phyloP scores from a whole-genome alignment of 2,113 vertebrate genomes.

The Dolichotis patagonum region DNA sequence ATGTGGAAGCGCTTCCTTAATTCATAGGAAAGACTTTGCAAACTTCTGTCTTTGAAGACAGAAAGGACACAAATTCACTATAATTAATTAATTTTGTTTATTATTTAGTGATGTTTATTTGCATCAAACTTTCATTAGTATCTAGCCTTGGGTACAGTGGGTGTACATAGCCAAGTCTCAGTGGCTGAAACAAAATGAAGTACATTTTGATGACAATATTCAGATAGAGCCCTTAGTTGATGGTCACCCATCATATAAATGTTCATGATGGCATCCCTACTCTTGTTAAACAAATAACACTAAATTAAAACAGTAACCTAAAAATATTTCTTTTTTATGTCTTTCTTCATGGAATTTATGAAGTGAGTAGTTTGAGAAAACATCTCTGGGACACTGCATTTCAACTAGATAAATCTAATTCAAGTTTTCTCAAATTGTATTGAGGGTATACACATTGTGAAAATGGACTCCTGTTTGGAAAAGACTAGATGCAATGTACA shows the following conservation, averaged over 20 bases:
- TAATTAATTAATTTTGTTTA: not conserved
- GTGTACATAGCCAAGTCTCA: not conserved
- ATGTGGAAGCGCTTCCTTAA: not conserved
- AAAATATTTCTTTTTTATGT: too few relatives aligned
- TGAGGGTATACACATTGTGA: not conserved
- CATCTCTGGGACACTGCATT: not conserved
- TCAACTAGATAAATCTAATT: not conserved
- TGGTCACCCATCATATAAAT: too few relatives aligned
- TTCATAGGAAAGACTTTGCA: not conserved
- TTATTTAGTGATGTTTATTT: not conserved
- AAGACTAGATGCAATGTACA: not conserved
- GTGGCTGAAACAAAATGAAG: not conserved
- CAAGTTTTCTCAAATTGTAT: not conserved
- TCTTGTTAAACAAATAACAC: not conserved
- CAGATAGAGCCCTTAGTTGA: not conserved
- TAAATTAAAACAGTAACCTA: not conserved
- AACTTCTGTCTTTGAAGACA: not conserved
- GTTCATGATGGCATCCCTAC: not conserved
- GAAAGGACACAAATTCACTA: not conserved
- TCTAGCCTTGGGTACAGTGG: not conserved
- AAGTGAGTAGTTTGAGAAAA: not conserved
- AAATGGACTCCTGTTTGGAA: not conserved
- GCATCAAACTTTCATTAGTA: not conserved
- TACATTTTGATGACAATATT: not conserved
- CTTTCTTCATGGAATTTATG: not conserved